A percentile compares a stretch with the other conserved stretches of the same genome.
Conservation (phyloP, 2,888 invertebrate species). For the Tanytarsus gracilentus region DNA sequence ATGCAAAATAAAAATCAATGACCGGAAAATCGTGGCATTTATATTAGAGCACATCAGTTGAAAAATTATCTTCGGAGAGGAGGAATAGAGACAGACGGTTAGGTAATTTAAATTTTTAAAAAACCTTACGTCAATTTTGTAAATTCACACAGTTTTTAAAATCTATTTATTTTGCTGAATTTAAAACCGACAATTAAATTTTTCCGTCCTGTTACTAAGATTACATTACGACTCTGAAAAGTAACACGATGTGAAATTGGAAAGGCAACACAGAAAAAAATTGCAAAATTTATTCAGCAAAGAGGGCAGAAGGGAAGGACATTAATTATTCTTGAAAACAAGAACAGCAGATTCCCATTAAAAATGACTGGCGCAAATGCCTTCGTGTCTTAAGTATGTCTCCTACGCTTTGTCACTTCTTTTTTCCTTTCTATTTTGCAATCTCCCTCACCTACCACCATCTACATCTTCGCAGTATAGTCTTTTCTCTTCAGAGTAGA, state of each 20-base stretch:
- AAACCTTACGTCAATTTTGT: too few species aligned
- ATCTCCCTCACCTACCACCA: not conserved
- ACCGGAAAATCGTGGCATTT: conserved; percentile 26
- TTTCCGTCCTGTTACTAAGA: not conserved
- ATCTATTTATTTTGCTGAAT: too few species aligned
- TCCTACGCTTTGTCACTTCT: conserved; percentile 20
- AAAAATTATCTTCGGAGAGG: too few species aligned
- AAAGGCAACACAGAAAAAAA: not conserved
- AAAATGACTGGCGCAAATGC: conserved; percentile 27
- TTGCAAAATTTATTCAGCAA: conserved; percentile 10
- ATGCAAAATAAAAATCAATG: conserved; percentile 23
- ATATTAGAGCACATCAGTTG: too few species aligned
- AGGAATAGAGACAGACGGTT: too few species aligned
- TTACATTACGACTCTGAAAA: not conserved
- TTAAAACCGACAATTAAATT: too few species aligned
- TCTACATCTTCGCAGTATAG: not conserved
- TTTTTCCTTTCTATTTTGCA: not conserved
- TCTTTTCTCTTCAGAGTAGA: too few species aligned
- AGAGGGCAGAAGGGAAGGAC: conserved; percentile 15
- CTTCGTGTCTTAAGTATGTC: conserved; percentile 24
- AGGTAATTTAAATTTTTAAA: too few species aligned
- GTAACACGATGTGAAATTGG: not conserved
- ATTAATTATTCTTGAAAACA: conserved; percentile 27
- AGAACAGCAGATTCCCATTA: conserved; percentile 29
- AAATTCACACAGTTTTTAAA: too few species aligned